These are phyloP conservation scores for Acipenser transmontanus DNA, from an alignment of 2,797 vertebrate species.

Conservation along the genomic window DNA sequence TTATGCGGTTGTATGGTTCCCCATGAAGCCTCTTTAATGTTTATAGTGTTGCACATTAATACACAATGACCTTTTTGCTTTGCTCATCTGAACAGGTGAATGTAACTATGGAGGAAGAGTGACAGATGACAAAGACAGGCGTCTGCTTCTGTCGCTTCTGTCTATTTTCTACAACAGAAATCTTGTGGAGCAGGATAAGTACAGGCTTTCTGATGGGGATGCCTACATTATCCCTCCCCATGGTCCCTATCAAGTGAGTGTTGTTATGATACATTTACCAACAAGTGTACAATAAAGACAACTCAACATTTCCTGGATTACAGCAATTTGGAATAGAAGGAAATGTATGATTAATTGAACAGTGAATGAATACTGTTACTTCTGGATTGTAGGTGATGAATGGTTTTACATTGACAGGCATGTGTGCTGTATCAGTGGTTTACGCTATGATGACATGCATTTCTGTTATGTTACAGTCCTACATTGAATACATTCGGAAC, in stretches of 20 bases:
- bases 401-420: too few relatives aligned
- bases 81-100: constrained; percentile 62
- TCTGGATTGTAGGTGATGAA: too few relatives aligned
- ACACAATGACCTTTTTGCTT: too few relatives aligned
- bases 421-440: not conserved
- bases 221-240: constrained; percentile 72
- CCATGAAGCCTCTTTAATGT: too few relatives aligned
- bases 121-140: constrained; percentile 90
- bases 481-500: constrained; percentile 70
- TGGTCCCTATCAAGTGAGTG: constrained; percentile 72
- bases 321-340: too few relatives aligned
- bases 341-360: too few relatives aligned
- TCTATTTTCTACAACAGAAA: constrained; percentile 77
- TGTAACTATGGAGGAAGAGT: constrained; percentile 94
- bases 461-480: constrained; percentile 57
- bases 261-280: not conserved
- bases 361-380: too few relatives aligned
- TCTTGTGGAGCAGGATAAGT: constrained; percentile 64
- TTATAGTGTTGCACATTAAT: too few relatives aligned
- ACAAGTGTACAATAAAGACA: too few relatives aligned
- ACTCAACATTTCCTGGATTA: too few relatives aligned
- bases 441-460: constrained; percentile 4
- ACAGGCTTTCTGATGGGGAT: constrained; percentile 63
- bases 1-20: too few relatives aligned
- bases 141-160: constrained; percentile 82